Base-by-base conservation (phyloP, 2,888 invertebrate genomes). In the Rosalia funebris region DNA sequence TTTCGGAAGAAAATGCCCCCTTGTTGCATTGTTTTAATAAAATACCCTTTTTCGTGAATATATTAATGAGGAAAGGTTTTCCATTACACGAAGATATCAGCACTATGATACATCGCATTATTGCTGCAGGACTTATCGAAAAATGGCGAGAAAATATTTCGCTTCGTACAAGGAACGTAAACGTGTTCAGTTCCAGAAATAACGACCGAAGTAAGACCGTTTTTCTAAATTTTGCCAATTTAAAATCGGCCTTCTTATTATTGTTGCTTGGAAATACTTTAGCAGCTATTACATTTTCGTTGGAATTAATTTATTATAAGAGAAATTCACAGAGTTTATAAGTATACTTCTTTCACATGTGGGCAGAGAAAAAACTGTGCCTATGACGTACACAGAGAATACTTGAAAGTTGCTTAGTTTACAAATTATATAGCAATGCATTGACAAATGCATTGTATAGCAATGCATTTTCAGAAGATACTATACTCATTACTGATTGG, bases 1-100 rank as follows among this genome's bases (percentile, higher is more conserved):
- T 72, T 11, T 66, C 73, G 5, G 65, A 70, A 17, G 37, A 64
- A 12, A 70, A 72, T 31, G 54, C 41, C 4, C 58, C 55, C 20
- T 32, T 61, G 31, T 48, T 75, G 16, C 60, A 76, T 5, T 72
- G 73, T 52, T 71, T 72, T 39, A 70, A 76, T 37, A 60, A 69
- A 17, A 68, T 77, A 1, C 71, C 73, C 1, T 77, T 73, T 66
- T 76, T 75, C 1, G 63, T 78, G 4, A 76, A 74, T 66, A 76
- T 80, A 71, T 60, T 76, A 11, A 66, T 76, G 60, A 63, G 67
- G 2, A 76, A 77, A 65, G 77, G 78, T 3, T 76, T 76, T 63
- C 76, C 74, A 42, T 68, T 77, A 11, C 66, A 65, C 19, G 46
- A 68, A 2, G 57, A 56, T 39, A 70, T 80, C 47, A 68, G 77